These are phyloP conservation scores for Tenrec ecaudatus DNA, from an alignment of 2,113 vertebrate species.

Conservation along the genomic window DNA sequence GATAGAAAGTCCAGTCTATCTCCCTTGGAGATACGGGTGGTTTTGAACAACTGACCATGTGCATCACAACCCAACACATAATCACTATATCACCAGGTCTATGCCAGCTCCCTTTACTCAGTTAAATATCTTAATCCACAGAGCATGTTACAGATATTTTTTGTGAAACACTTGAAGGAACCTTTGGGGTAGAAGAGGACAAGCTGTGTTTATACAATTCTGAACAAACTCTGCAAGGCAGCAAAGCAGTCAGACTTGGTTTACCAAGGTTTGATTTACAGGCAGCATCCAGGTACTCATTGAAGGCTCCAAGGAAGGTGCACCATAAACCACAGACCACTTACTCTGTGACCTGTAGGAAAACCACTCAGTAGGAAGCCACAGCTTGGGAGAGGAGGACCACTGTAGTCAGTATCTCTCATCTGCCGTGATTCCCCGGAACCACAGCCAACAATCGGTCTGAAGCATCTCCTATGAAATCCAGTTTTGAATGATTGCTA, in stretches of 20 bases:
- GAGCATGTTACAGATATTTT: neutral
- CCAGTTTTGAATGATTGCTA: neutral
- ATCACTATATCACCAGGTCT: no score
- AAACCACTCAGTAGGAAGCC: neutral
- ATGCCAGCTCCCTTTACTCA: neutral
- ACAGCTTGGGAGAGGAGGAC: neutral
- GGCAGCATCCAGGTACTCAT: conserved; percentile 8
- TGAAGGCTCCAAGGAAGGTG: neutral
- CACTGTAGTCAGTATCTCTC: neutral
- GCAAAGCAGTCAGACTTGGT: conserved; percentile 16
- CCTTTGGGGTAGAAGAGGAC: neutral
- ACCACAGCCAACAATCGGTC: neutral
- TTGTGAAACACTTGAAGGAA: neutral
- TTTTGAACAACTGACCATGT: no score
- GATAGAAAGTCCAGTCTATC: no score
- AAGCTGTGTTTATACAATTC: neutral
- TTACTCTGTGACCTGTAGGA: neutral
- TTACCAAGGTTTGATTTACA: conserved; percentile 49
- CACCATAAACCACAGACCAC: conserved; percentile 55
- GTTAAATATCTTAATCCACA: conserved; percentile 1
- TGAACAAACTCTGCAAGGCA: conserved; percentile 23
- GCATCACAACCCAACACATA: no score
- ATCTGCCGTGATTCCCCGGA: neutral
- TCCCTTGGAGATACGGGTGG: no score
- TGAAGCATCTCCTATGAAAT: neutral